Evolutionary conservation across 2,113 vertebrate genomes (phyloP).

Genomic region (Lepus timidus): DNA sequence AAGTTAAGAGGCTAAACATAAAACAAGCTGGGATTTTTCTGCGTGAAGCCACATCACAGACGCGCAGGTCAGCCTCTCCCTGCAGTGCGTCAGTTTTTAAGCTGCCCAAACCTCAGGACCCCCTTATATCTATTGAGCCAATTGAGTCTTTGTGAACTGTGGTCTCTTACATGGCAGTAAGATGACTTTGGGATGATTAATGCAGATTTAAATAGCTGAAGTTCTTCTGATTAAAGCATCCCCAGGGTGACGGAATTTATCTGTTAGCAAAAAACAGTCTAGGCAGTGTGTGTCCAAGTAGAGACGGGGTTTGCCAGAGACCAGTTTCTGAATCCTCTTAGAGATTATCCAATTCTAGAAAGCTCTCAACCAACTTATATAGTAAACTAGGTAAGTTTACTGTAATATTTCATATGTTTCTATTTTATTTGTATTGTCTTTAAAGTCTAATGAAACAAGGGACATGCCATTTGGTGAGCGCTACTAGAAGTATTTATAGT

Average conservation of each 20-base stretch:
- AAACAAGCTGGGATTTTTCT: conserved; percentile 31
- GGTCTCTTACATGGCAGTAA: conserved; percentile 64
- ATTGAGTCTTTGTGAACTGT: conserved; percentile 55
- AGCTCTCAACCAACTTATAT: conserved; percentile 35
- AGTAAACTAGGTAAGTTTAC: conserved; percentile 26
- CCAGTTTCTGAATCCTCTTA: conserved; percentile 66
- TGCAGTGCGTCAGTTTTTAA: conserved; percentile 40
- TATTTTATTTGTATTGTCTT: conserved; percentile 2
- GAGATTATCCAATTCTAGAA: conserved; percentile 56
- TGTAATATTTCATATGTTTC: conserved; percentile 44
- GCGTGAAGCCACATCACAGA: background rate
- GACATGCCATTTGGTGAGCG: conserved; percentile 53
- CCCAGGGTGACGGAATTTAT: background rate
- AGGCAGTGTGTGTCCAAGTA: conserved; percentile 50
- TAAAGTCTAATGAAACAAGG: conserved; percentile 60
- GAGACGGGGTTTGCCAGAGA: conserved; percentile 42
- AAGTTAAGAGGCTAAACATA: conserved; percentile 35
- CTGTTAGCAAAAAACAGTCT: conserved; percentile 39
- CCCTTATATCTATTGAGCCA: background rate
- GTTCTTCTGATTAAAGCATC: conserved; percentile 72
- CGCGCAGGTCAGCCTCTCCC: conserved; percentile 33
- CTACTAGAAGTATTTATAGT: background rate
- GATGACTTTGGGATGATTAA: conserved; percentile 77
- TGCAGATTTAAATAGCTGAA: conserved; percentile 76
- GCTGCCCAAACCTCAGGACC: background rate